Evolutionary conservation across 2,113 vertebrate genomes (phyloP), one percentile per base, ranked within the genome.

Genomic region (Hypocryptadius cinnamomeus): DNA sequence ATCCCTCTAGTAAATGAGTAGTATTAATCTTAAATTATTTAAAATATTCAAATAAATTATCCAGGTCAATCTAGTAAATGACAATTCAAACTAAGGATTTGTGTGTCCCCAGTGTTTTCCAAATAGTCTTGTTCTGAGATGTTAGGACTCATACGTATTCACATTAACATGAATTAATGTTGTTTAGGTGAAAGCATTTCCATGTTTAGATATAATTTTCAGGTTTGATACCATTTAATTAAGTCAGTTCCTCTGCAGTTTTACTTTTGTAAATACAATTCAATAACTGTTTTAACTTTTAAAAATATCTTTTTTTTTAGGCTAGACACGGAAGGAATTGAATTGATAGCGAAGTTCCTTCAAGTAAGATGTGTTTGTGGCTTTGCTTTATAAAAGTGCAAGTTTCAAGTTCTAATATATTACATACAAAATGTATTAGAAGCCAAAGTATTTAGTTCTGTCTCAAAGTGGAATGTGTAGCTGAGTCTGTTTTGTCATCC

Each of bases 281-380:
- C 39, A 76, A 15, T 60, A 73, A 95, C 71, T 63, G 60, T 48
- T 76, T 27, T 79, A 93, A 66, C 88, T 82, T 69, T 80, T 37
- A 2, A 10, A 69, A n/a, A 95, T 95, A 15, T 94, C 95, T 60
- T 96, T 95, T 7, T 93, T 97, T 97, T 86, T 95, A 99, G 99
- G 97, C 96, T 99, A 97, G 99, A 99, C 88, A 97, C 98, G 1
- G 99, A 99, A 97, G 99, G 99, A 97, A 99, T 99, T 79, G 99
- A 99, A 94, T 96, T 99, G 97, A 98, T 99, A 98, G 98, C 98
- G 39, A 98, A 98, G 82, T 99, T 99, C 97, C 98, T 99, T 97
- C 99, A 98, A 97, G 99, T 99, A 98, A 98, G 98, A 97, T 63
- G 51, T 27, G 61, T 77, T 94, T 93, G 63, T 79, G 82, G 90